Base-by-base conservation (phyloP, 2,113 vertebrate species). In the Oxyruncus cristatus region DNA sequence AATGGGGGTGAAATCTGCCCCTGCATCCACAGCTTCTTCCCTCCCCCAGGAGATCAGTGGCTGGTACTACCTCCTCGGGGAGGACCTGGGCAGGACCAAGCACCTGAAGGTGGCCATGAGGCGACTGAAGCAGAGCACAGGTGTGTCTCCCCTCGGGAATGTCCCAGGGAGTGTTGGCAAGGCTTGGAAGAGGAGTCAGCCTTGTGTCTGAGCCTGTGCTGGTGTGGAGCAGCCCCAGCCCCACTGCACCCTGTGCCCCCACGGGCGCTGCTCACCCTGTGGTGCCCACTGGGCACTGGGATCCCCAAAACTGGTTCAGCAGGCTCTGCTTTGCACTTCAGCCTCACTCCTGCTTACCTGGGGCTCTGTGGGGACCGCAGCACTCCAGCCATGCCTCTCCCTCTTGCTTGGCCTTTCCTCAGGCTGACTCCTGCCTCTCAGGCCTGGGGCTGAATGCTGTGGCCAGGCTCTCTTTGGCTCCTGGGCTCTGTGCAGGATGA, bases 61-160 rank as follows among this genome's bases (percentile, higher is more conserved):
- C 95, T 99, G 99, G 99, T 99, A 99, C 95, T 99, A 99, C 80
- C 98, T 99, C 35, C 98, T 99, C 0, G 98, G 97, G 20, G 98
- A 99, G 95, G 98, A 98, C 59, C 97, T 99, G 89, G 99, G 99
- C 79, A 97, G 96, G 94, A 99, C 98, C 82, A 99, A 99, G 87
- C 99, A 99, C 96, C 97, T 99, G 94, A 99, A 98, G 97, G 98
- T 99, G 89, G 98, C 98, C 30, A 78, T 79, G 37, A 95, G 96
- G 63, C 91, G 95, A 68, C 96, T 97, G 68, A 95, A 78, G 82
- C 95, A 93, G 61, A 96, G 65, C 92, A 58, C 74, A 97, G 97
- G 98, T 97, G 15, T 0, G 49, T 95, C 6, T 62, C 5, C 9
- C 8, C 30, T 4, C 3, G 1, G 39, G 44, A 37, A 33, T 30